Evolutionary conservation across 2,888 invertebrate species (phyloP).

Genomic region (Drosophila paranaensis): DNA sequence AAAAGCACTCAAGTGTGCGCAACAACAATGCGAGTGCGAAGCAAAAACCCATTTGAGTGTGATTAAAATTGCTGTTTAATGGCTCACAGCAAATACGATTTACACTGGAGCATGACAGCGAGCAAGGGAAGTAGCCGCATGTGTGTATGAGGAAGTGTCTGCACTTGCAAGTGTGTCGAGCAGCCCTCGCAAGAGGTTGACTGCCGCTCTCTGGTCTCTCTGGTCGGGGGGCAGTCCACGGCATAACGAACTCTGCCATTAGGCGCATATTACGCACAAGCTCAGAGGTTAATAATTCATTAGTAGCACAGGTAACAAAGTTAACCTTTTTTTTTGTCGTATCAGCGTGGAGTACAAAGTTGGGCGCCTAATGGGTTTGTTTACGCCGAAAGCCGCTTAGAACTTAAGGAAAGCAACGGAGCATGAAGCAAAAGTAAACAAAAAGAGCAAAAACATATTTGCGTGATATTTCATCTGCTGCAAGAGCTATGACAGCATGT

Average conservation of each 20-base stretch:
- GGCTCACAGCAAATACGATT: slow-evolving; percentile 42
- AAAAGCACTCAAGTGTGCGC: slow-evolving; percentile 66
- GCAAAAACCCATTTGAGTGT: slow-evolving; percentile 34
- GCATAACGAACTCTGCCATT: slow-evolving; percentile 62
- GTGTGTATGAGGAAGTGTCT: not conserved
- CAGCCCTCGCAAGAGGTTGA: slow-evolving; percentile 4
- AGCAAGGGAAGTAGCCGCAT: slow-evolving; percentile 4
- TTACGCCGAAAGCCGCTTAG: slow-evolving; percentile 49
- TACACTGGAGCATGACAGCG: slow-evolving; percentile 34
- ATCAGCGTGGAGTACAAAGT: slow-evolving; percentile 26
- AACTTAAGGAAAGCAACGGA: slow-evolving; percentile 45
- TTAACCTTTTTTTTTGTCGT: slow-evolving; percentile 1
- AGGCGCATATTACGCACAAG: slow-evolving; percentile 48
- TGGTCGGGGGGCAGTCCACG: slow-evolving; percentile 27
- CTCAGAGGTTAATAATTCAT: slow-evolving; percentile 57
- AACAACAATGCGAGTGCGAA: slow-evolving; percentile 41
- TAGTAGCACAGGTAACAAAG: slow-evolving; percentile 21
- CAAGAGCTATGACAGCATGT: slow-evolving; percentile 19
- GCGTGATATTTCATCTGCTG: slow-evolving; percentile 12
- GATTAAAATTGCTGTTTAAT: slow-evolving; percentile 64
- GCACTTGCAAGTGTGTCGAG: not conserved
- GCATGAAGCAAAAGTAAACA: slow-evolving; percentile 22
- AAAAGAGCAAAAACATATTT: slow-evolving; percentile 10
- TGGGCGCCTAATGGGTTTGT: slow-evolving; percentile 63
- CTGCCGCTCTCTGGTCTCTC: slow-evolving; percentile 12